Base-by-base conservation (phyloP, 2,888 invertebrate species). In the Trachelus iudaicus region DNA sequence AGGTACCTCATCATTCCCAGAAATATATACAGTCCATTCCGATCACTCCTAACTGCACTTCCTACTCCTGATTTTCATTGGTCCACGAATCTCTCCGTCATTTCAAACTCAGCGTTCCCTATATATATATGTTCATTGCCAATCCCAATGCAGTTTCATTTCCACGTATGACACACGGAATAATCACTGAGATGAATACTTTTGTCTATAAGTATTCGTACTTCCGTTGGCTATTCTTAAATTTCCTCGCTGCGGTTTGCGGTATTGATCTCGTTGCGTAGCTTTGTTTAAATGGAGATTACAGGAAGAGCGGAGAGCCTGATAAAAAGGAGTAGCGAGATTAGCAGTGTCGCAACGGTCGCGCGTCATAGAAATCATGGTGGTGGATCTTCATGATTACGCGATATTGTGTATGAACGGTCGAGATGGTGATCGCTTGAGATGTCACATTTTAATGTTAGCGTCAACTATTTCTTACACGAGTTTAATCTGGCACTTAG, bases 241-340 rank as follows among this genome's bases (percentile, higher is more conserved):
- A 31, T n/a, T 34, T 71, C 31, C 13, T 31, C 71, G 23, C 23
- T 23, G 71, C 9, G 71, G 71, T 71, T 71, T 71, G 71, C 71
- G 71, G 71, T 71, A 71, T 71, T 33, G 71, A 71, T 71, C 71
- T 31, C 71, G 23, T 56, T 23, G 71, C 71, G 71, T 34, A 34
- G 31, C 71, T 31, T 31, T 71, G 71, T 71, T 71, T 71, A 34
- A 34, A 31, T 13, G 23, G 6, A 71, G 71, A 31, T 71, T 71
- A 71, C 71, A 33, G 56, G 56, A 56, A 56, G 56, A 56, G 56
- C 23, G 9, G 56, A 56, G 56, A 56, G 56, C 6, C 56, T 56
- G 56, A 56, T 56, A 56, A 56, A 56, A 56, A 56, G 56, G 9
- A 56, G 15, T 23, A 56, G 9, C 9, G 56, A 23, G 56, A 56